Evolutionary conservation across 2,888 invertebrate genomes (phyloP), one percentile per base, ranked within the genome.

Genomic region (Zelleria hepariella): DNA sequence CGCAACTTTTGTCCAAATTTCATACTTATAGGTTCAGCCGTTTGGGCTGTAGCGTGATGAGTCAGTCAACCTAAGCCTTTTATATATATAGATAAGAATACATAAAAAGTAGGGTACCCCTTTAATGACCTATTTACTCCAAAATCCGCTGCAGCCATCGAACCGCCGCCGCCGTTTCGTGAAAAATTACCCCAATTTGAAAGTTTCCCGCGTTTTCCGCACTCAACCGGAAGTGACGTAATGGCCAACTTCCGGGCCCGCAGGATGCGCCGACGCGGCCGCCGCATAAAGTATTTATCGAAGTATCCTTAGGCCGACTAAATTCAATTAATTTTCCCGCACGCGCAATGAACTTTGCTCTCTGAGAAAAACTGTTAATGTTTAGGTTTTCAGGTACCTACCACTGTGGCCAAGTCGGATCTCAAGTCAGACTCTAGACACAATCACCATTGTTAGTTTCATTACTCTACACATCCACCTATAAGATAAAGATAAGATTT

Each of bases 211-310:
- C 63, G 67, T 73, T 66, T 74, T 75, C 77, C 72, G 76, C 32
- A 42, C 66, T 59, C 60, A 59, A 66, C 74, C 77, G 82, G 82
- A 82, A 75, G 72, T 63, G 62, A 62, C 64, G 69, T 67, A 75
- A 80, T 80, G 80, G 75, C 72, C 73, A 76, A 77, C 75, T 68
- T 77, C 77, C 80, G 72, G 68, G 62, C 20, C 27, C 4, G 25
- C 42, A 20, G 42, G 42, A 52, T 51, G 32, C 51, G 18, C 63
- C 65, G 67, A 3, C 53, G 53, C 23, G 15, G 25, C 5, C 24
- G 15, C 15, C 25, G 2, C n/a, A 51, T 15, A 42, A 42, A 68
- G 75, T 77, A 77, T 77, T 77, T 78, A 73, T 73, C 64, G 5
- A 51, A 51, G 59, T 27, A 58, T 61, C 59, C 60, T 65, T 63